Percentiles rank a stretch among this genome's conserved stretches.
Evolutionary conservation across 2,888 invertebrate genomes (phyloP).

Genomic region (Sabellastarte sp.): DNA sequence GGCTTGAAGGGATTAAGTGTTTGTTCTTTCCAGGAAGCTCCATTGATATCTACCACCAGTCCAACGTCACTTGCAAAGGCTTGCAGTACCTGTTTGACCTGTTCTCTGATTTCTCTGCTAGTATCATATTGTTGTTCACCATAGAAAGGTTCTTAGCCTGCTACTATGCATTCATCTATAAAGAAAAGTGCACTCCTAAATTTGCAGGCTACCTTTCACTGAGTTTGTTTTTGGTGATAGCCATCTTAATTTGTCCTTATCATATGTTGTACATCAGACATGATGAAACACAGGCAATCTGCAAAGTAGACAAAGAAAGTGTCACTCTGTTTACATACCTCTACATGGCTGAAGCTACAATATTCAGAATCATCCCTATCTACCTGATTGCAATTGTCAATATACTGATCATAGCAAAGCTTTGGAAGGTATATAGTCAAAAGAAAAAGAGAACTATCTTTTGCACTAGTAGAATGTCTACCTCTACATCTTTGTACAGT

Average conservation of each 20-base stretch:
- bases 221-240: constrained; percentile 8
- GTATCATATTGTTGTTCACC: constrained; percentile 24
- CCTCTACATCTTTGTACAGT: no score
- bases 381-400: constrained; percentile 31
- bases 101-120: constrained; percentile 22
- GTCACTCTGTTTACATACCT: constrained; percentile 18
- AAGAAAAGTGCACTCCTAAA: constrained; percentile 19
- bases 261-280: constrained; percentile 20
- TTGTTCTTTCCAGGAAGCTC: constrained; percentile 11
- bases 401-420: constrained; percentile 30
- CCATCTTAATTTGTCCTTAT: constrained; percentile 16
- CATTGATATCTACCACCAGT: constrained; percentile 17
- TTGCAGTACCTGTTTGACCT: constrained; percentile 22
- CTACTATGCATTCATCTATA: constrained; percentile 24
- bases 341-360: constrained; percentile 23
- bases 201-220: constrained; percentile 13
- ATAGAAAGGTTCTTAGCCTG: constrained; percentile 21
- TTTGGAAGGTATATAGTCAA: constrained; percentile 4
- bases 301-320: constrained; percentile 4
- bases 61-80: constrained; percentile 13
- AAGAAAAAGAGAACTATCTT: background rate
- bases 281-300: constrained; percentile 21
- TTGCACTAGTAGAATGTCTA: no score
- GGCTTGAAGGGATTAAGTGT: constrained; percentile 15
- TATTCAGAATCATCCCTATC: constrained; percentile 29